Conservation (phyloP, 2,797 vertebrate species). For the Sebastes oblongus region DNA sequence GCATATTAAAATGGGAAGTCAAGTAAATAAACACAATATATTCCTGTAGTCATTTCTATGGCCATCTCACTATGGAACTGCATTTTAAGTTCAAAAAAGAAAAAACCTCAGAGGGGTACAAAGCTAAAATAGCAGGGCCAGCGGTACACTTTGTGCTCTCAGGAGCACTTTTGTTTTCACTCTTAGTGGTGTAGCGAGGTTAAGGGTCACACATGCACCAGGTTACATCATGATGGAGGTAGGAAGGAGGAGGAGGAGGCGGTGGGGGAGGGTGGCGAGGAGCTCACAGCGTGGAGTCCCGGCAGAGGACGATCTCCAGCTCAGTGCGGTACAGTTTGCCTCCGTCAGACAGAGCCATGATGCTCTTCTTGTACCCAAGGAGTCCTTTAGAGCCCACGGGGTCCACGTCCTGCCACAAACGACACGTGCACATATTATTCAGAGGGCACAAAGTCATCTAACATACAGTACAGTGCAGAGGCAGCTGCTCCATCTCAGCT, state of each 20-base stretch:
- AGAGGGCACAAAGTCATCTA: neutral
- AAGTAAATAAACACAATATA: slow-evolving; percentile 47
- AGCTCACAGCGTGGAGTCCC: slow-evolving; percentile 88
- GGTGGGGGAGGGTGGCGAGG: slow-evolving; percentile 36
- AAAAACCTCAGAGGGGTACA: slow-evolving; percentile 5
- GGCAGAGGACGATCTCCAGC: slow-evolving; percentile 95
- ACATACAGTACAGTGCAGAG: slow-evolving; percentile 7
- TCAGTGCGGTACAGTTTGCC: slow-evolving; percentile 95
- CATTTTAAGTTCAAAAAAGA: slow-evolving; percentile 15
- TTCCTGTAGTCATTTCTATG: slow-evolving; percentile 14
- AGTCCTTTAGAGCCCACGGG: slow-evolving; percentile 86
- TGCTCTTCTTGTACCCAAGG: slow-evolving; percentile 90
- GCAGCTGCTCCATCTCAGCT: slow-evolving; percentile 8
- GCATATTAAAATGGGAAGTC: slow-evolving; percentile 39
- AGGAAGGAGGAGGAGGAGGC: slow-evolving; percentile 26
- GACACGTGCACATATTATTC: slow-evolving; percentile 1
- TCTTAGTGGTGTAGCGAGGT: slow-evolving; percentile 56
- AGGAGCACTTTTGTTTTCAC: slow-evolving; percentile 54
- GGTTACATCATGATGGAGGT: slow-evolving; percentile 55
- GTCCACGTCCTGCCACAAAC: slow-evolving; percentile 84
- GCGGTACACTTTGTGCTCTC: slow-evolving; percentile 54
- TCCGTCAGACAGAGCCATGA: slow-evolving; percentile 93
- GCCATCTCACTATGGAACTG: slow-evolving; percentile 28
- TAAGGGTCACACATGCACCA: slow-evolving; percentile 79
- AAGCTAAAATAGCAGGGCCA: slow-evolving; percentile 48